Base-by-base conservation (phyloP, 2,113 vertebrate genomes). In the Micronycteris hirsuta region DNA sequence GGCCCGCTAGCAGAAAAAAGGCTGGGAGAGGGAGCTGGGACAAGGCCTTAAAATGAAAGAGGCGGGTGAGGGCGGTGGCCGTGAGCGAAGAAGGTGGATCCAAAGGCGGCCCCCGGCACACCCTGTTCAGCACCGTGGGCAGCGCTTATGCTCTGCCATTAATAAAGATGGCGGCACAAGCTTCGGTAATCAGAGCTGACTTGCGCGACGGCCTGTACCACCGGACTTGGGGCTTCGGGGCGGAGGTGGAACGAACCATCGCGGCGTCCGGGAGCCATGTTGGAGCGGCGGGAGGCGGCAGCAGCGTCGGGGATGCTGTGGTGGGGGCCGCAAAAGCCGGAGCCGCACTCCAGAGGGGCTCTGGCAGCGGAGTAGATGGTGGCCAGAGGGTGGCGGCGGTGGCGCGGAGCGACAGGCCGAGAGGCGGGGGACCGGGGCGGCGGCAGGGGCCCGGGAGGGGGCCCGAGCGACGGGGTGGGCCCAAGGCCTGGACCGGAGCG, bases 261-360 rank as follows among this genome's bases (percentile, higher is more conserved):
- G 94, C 98, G 97, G 98, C 97, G 97, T 98, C 97, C 97, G 97
- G 99, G 98, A 99, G 99, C 99, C 99, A 99, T 99, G 99, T 99
- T 99, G 99, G 99, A 99, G 98, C 98, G 98, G 98, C 97, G 86
- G 97, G 97, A 97, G 97, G 96, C 94, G 82, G 96, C 94, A 41
- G 96, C 97, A 52, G 97, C 97, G 81, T 89, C 96, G 56, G 97
- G 95, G 81, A 97, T 97, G 96, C 97, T 95, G 96, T 89, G 97
- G 96, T 97, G 96, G 99, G 99, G 99, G 98, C 98, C 96, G 98
- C 93, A 76, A 93, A 82, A 91, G 94, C 94, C 65, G 68, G 89
- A 73, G 86, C 94, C 70, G 74, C 85, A 91, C 61, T 86, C 91
- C 95, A 80, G 49, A 97, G 94, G 86, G 94, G 68, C 68, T 98